A percentile compares a stretch with the other conserved stretches of the same genome.
Evolutionary conservation across 1,140 invertebrate genomes (phyloP).

Genomic region (Teleopsis dalmanni): DNA sequence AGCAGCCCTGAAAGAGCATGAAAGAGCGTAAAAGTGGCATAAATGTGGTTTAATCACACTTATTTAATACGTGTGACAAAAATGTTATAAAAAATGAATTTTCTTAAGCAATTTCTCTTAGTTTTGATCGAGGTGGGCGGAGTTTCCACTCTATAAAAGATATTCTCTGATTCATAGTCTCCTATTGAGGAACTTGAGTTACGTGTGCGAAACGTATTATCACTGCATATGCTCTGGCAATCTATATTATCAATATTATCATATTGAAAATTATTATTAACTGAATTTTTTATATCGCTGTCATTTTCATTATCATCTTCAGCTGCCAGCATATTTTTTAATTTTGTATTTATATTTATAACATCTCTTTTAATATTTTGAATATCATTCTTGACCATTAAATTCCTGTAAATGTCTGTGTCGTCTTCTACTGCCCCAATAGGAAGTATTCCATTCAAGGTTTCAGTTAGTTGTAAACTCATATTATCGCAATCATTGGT

Average conservation of each 20-base stretch:
- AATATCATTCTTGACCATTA: slow-evolving; percentile 17
- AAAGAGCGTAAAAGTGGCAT: too few species aligned
- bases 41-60: too few species aligned
- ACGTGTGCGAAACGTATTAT: slow-evolving; percentile 34
- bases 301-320: slow-evolving; percentile 15
- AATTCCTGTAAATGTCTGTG: not conserved
- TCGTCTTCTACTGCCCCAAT: slow-evolving; percentile 31
- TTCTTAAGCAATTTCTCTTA: too few species aligned
- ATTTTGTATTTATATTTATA: slow-evolving; percentile 14
- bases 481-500: slow-evolving; percentile 24
- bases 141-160: too few species aligned
- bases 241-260: slow-evolving; percentile 5
- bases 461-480: slow-evolving; percentile 32
- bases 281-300: slow-evolving; percentile 12
- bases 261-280: slow-evolving; percentile 10
- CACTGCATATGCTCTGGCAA: slow-evolving; percentile 26
- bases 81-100: too few species aligned
- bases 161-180: slow-evolving; percentile 41
- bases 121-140: too few species aligned
- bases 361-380: slow-evolving; percentile 8
- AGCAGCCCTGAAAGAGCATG: too few species aligned
- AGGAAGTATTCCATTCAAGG: slow-evolving; percentile 34
- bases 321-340: slow-evolving; percentile 17
- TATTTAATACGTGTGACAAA: too few species aligned
- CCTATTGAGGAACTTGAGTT: slow-evolving; percentile 40